A percentile compares a stretch with the other conserved stretches of the same genome.
These are phyloP conservation scores for Coreius guichenoti DNA, from an alignment of 2,797 vertebrate genomes.

Conservation along the genomic window DNA sequence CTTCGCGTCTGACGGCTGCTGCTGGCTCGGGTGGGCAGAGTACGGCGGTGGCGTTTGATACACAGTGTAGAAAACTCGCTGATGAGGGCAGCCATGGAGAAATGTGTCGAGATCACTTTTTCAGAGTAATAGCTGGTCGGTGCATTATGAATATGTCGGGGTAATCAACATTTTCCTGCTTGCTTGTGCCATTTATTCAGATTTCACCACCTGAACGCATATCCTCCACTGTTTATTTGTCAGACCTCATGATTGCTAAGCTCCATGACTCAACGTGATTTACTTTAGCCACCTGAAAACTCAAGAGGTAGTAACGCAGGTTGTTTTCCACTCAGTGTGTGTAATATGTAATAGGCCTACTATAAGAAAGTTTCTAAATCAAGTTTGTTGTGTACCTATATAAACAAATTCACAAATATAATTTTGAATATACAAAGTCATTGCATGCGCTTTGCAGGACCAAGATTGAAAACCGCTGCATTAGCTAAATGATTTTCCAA, in stretches of 20 bases:
- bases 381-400: background rate
- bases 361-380: constrained; percentile 14
- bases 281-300: constrained; percentile 30
- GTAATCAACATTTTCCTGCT: constrained; percentile 68
- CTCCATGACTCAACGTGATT: constrained; percentile 66
- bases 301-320: background rate
- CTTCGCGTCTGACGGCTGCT: constrained; percentile 49
- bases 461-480: background rate
- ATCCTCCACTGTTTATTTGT: constrained; percentile 69
- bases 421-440: background rate
- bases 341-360: background rate
- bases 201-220: constrained; percentile 72
- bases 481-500: background rate
- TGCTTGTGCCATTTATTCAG: constrained; percentile 72
- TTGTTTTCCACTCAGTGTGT: background rate
- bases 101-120: constrained; percentile 75
- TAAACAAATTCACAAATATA: background rate
- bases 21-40: constrained; percentile 9
- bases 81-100: constrained; percentile 71
- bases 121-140: constrained; percentile 67
- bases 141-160: constrained; percentile 70
- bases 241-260: constrained; percentile 65
- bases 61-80: constrained; percentile 74
- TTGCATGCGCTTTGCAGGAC: background rate
- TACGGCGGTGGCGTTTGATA: constrained; percentile 73